Evolutionary conservation across 2,113 vertebrate genomes (phyloP).

Genomic region (Brachyhypopomus gauderio): DNA sequence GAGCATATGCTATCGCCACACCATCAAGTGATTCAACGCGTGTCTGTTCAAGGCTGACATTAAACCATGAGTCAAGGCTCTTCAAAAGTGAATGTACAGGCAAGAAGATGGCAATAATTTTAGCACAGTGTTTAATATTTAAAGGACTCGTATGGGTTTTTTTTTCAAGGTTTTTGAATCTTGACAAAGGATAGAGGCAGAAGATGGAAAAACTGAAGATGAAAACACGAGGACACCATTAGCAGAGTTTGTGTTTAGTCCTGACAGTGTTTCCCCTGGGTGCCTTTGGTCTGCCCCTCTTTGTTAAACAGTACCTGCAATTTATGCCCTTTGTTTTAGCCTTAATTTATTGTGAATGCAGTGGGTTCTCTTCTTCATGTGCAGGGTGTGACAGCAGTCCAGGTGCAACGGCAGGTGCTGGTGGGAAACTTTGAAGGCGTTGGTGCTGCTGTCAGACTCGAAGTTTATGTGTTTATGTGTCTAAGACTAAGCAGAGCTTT

Average conservation of each 20-base stretch:
- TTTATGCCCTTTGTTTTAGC: background rate
- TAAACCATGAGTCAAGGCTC: background rate
- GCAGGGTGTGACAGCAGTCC: background rate
- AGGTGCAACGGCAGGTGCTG: no score
- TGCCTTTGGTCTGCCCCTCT: background rate
- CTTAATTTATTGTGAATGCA: background rate
- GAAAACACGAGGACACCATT: background rate
- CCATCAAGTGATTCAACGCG: background rate
- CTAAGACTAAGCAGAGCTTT: no score
- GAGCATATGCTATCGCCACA: slow-evolving; percentile 21
- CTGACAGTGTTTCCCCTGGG: background rate
- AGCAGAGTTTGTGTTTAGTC: background rate
- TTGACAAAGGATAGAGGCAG: no score
- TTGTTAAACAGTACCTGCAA: background rate
- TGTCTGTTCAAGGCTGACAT: slow-evolving; percentile 16
- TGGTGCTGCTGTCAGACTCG: no score
- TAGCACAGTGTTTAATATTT: no score
- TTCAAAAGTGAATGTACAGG: background rate
- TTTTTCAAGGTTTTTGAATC: no score
- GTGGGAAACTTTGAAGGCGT: no score
- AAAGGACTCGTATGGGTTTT: no score
- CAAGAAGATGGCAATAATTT: background rate
- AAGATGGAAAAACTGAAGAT: background rate
- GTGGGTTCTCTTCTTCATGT: background rate
- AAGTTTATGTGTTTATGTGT: no score